Base-by-base conservation (phyloP, 2,113 vertebrate species). In the Carassius carassius region DNA sequence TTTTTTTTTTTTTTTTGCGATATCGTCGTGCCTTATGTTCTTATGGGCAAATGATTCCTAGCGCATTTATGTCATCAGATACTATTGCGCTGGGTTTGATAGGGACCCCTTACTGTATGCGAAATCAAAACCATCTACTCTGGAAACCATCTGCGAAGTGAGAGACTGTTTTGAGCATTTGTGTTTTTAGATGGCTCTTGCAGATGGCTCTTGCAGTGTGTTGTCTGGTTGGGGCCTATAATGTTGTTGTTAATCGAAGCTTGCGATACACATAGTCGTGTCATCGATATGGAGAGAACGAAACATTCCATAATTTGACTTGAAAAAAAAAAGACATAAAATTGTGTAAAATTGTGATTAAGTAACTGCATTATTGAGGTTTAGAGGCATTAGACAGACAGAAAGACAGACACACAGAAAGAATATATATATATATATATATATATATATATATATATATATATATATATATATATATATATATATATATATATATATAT, bases 31-130 rank as follows among this genome's bases (percentile, higher is more conserved):
- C 54, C 32, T 12, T 62, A 19, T 21, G 58, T 29, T 25, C 11
- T 41, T 47, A 11, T 12, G 51, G 49, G 9, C 13, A 74, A 69
- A 47, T 44, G 76, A 29, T 56, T 58, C 70, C 47, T 73, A 58
- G 78, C 84, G 84, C 84, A 85, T 73, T 72, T 7, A 29, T 79
- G 65, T 73, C 37, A 80, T 29, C 25, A 62, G 37, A 72, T 85
- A 65, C 41, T 60, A 78, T 65, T 65, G 60, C 41, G 23, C 37
- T 35, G 29, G 51, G 32, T 58, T 51, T 37, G 11, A 16, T 19
- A 29, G 47, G 7, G 14, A 51, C 17, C 76, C 32, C 32, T n/a
- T 41, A 78, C 25, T 77, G 25, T 13, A 37, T 47, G 25, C 7
- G 3, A 56, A 56, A 77, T 56, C 19, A 62, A 62, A 62, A 4